Evolutionary conservation across 2,797 vertebrate genomes (phyloP).

Genomic region (Sebastes taczanowskii): DNA sequence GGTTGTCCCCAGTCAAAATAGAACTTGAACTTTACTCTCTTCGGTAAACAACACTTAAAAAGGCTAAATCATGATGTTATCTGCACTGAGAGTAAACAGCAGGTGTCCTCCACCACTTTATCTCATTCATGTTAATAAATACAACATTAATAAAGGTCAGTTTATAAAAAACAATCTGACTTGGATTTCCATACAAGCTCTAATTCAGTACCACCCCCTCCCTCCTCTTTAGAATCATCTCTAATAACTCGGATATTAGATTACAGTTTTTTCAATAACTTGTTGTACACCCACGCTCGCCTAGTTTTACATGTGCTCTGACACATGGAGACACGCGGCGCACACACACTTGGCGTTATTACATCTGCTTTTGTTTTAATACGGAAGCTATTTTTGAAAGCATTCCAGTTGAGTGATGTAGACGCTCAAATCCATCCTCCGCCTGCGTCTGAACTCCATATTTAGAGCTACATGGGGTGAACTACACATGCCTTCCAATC

Average conservation of each 20-base stretch:
- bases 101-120: conserved; percentile 14
- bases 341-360: conserved; percentile 46
- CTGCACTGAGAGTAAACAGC: conserved; percentile 22
- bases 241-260: neutral
- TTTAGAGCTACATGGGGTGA: conserved; percentile 81
- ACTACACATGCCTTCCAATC: conserved; percentile 74
- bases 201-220: neutral
- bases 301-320: conserved; percentile 10
- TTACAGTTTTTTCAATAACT: neutral
- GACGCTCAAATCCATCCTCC: conserved; percentile 72
- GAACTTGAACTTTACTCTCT: conserved; percentile 41
- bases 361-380: conserved; percentile 83
- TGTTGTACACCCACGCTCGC: neutral
- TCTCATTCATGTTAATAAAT: conserved; percentile 6
- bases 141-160: neutral
- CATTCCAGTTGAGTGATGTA: conserved; percentile 86
- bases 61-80: neutral
- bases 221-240: neutral
- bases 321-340: conserved; percentile 15
- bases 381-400: conserved; percentile 86
- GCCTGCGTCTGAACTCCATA: conserved; percentile 81
- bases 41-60: neutral
- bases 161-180: neutral
- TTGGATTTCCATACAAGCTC: neutral
- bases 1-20: conserved; percentile 32